Conservation (phyloP, 2,888 invertebrate species). For the Polietes domitor region DNA sequence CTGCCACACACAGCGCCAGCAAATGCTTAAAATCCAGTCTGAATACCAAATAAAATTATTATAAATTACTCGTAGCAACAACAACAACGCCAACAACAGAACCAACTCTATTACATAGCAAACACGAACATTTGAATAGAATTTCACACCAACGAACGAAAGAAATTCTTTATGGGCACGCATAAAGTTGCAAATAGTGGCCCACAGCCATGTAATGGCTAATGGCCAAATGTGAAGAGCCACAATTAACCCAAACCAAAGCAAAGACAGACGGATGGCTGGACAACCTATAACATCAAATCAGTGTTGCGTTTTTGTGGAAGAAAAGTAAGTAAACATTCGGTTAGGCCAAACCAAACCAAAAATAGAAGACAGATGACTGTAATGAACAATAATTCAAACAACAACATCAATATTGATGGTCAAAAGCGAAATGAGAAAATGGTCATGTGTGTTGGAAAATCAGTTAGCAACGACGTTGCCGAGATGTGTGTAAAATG, state of each 20-base stretch:
- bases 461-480: background rate
- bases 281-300: conserved; percentile 31
- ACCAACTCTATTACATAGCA: conserved; percentile 24
- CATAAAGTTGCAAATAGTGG: conserved; percentile 48
- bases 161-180: conserved; percentile 28
- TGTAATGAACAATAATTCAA: conserved; percentile 64
- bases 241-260: conserved; percentile 63
- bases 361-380: conserved; percentile 65
- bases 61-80: conserved; percentile 47
- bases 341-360: conserved; percentile 49
- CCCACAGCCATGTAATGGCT: background rate
- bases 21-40: conserved; percentile 13
- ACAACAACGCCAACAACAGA: conserved; percentile 30
- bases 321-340: background rate
- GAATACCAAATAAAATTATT: conserved; percentile 53
- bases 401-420: conserved; percentile 64
- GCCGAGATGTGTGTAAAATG: background rate
- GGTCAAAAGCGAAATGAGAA: conserved; percentile 29
- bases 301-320: background rate
- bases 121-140: conserved; percentile 35
- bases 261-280: background rate
- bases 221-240: conserved; percentile 50
- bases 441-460: background rate
- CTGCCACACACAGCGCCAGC: background rate
- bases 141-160: conserved; percentile 56